Evolutionary conservation across 2,797 vertebrate species (phyloP), one percentile per base, ranked within the genome.

Genomic region (Eulemur coronatus): DNA sequence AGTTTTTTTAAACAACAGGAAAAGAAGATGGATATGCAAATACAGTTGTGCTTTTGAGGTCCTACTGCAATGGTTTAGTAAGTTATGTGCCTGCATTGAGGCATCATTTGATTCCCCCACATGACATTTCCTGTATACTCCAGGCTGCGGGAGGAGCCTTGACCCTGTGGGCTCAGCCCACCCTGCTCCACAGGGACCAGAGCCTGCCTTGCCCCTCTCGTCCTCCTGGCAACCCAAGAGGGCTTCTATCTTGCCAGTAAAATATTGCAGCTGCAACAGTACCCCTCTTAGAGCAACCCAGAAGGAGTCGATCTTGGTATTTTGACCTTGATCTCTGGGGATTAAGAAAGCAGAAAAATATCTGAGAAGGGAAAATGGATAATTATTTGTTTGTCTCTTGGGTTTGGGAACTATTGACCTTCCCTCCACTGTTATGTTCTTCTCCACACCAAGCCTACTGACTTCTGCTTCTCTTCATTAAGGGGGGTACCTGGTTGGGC

Each of bases 61-160:
- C 69, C 24, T 38, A 1, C 59, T 35, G 24, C 12, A 46, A 9
- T 7, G n/a, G 69, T 17, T 61, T 55, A 1, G 61, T 17, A 18
- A 57, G 26, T 12, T 12, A 18, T 0, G 8, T 79, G 82, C 18
- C 35, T 20, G 8, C 7, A 24, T 17, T 5, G 9, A 69, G n/a
- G 33, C 0, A 0, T 65, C 69, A 4, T 52, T 33, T 28, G 52
- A 65, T 28, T 69, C 61, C 50, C 5, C n/a, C 26, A 59, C 26
- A 28, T 18, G 0, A 15, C 35, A 9, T 12, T 57, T 24, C 4
- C 76, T 15, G 0, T 0, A 4, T 0, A 2, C 22, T 91, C 17
- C 57, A 17, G 87, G 52, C 26, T n/a, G 18, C 7, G 0, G 9
- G 8, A 70, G 14, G 38, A 69, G 76, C 85, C 30, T 73, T 61